A percentile compares a stretch with the other conserved stretches of the same genome.
Conservation (phyloP, 2,797 vertebrate species). For the Sciaenops ocellatus region DNA sequence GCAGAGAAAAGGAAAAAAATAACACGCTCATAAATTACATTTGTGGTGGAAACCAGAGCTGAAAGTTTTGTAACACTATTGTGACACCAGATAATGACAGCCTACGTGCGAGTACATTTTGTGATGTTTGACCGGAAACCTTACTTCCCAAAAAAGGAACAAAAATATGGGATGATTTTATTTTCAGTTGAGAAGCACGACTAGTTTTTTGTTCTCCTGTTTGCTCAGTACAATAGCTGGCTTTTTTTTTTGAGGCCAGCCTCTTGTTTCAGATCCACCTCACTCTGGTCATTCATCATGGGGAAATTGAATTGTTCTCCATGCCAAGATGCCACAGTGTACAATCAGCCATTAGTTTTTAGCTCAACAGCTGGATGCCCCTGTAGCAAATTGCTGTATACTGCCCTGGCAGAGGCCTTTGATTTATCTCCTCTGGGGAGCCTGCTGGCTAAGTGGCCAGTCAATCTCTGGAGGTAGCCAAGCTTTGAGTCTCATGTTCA, state of each 20-base stretch:
- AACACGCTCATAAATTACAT: neutral
- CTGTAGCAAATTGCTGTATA: constrained; percentile 74
- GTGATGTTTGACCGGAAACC: constrained; percentile 18
- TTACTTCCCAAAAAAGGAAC: constrained; percentile 26
- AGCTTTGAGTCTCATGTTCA: constrained; percentile 45
- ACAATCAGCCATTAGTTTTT: constrained; percentile 80
- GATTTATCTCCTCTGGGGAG: constrained; percentile 79
- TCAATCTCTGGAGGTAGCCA: constrained; percentile 53
- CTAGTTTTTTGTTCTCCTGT: constrained; percentile 45
- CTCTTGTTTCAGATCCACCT: constrained; percentile 67
- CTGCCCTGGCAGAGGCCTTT: constrained; percentile 64
- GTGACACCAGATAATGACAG: neutral
- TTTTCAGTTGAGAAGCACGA: constrained; percentile 17
- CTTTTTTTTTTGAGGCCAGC: constrained; percentile 41
- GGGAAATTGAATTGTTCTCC: constrained; percentile 83
- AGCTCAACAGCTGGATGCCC: constrained; percentile 78
- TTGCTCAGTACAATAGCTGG: constrained; percentile 43
- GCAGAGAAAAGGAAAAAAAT: neutral
- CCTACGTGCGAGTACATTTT: neutral
- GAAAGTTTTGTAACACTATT: neutral
- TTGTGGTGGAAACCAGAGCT: neutral
- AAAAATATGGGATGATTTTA: constrained; percentile 38
- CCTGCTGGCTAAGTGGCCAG: constrained; percentile 73
- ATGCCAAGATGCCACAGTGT: constrained; percentile 76
- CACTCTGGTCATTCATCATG: constrained; percentile 79